A percentile compares a stretch with the other conserved stretches of the same genome.
These are phyloP conservation scores for Caranx ignobilis DNA, from an alignment of 2,113 vertebrate species.

Conservation along the genomic window DNA sequence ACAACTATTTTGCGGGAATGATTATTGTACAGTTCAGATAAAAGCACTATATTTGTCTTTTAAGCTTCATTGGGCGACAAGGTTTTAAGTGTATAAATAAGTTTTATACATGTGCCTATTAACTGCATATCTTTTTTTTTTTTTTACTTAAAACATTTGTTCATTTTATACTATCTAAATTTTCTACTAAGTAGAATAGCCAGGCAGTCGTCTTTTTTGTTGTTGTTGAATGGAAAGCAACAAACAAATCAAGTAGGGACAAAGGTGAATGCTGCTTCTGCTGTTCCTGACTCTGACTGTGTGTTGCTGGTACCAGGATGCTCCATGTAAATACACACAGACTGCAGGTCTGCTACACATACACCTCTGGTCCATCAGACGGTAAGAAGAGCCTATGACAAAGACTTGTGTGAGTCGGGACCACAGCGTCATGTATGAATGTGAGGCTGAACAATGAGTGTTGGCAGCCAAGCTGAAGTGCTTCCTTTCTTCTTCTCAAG, in stretches of 20 bases:
- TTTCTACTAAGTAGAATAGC: constrained; percentile 91
- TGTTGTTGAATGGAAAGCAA: constrained; percentile 62
- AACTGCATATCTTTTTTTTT: constrained; percentile 83
- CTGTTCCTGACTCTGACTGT: constrained; percentile 45
- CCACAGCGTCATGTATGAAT: constrained; percentile 19
- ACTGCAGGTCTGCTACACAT: constrained; percentile 42
- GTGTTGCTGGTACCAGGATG: constrained; percentile 37
- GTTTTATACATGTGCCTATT: constrained; percentile 89
- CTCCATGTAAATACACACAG: constrained; percentile 45
- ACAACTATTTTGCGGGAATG: constrained; percentile 68
- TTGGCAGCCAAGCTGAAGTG: constrained; percentile 33
- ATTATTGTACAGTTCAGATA: constrained; percentile 82
- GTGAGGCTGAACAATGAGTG: constrained; percentile 33
- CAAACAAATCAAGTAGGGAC: constrained; percentile 36
- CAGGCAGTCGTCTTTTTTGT: constrained; percentile 67
- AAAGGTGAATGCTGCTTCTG: constrained; percentile 62
- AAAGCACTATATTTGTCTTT: constrained; percentile 86
- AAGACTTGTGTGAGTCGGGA: constrained; percentile 32
- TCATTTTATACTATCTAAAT: constrained; percentile 80
- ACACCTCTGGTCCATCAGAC: constrained; percentile 19
- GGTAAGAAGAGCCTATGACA: constrained; percentile 27
- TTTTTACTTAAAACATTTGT: constrained; percentile 77
- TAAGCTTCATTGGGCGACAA: constrained; percentile 80
- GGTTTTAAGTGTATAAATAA: constrained; percentile 89
- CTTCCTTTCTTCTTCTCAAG: constrained; percentile 36